Percentiles rank a stretch among this genome's conserved stretches.
These are phyloP conservation scores for Cataglyphis rosenhaueri DNA, from an alignment of 2,888 invertebrate genomes.

Conservation along the genomic window DNA sequence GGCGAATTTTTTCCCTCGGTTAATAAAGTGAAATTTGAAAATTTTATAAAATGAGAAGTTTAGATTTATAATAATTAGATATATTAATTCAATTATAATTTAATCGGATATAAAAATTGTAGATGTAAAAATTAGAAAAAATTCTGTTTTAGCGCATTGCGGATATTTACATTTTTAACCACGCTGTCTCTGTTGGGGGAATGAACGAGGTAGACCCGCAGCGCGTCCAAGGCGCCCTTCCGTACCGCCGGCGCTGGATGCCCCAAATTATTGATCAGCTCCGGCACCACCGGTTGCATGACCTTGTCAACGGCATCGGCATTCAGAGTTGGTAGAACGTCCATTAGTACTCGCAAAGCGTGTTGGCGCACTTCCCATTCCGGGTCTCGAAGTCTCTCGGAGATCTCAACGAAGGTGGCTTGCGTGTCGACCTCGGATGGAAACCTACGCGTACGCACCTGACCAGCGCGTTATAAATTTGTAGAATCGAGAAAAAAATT, in stretches of 20 bases:
- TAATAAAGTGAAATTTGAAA: neutral
- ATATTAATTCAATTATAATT: neutral
- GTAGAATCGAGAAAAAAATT: neutral
- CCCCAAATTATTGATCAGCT: slow-evolving; percentile 92
- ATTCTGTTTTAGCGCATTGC: neutral
- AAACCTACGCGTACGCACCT: slow-evolving; percentile 89
- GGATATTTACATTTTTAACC: slow-evolving; percentile 87
- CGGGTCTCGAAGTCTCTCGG: slow-evolving; percentile 91
- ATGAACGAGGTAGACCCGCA: slow-evolving; percentile 90
- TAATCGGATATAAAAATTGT: neutral
- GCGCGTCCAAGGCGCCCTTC: slow-evolving; percentile 92
- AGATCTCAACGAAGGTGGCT: slow-evolving; percentile 90
- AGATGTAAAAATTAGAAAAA: neutral
- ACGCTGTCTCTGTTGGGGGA: slow-evolving; percentile 90
- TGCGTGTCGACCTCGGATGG: slow-evolving; percentile 90
- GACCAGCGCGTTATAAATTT: neutral
- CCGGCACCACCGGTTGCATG: slow-evolving; percentile 88
- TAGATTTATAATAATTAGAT: neutral
- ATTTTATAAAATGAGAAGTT: neutral
- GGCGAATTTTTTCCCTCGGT: neutral
- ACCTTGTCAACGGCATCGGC: slow-evolving; percentile 89
- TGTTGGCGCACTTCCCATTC: slow-evolving; percentile 95
- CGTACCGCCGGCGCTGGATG: slow-evolving; percentile 93
- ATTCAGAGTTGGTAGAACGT: slow-evolving; percentile 91
- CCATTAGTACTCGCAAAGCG: slow-evolving; percentile 92